Evolutionary conservation across 2,888 invertebrate genomes (phyloP), one percentile per base, ranked within the genome.

Genomic region (Epistrophella euchroma): DNA sequence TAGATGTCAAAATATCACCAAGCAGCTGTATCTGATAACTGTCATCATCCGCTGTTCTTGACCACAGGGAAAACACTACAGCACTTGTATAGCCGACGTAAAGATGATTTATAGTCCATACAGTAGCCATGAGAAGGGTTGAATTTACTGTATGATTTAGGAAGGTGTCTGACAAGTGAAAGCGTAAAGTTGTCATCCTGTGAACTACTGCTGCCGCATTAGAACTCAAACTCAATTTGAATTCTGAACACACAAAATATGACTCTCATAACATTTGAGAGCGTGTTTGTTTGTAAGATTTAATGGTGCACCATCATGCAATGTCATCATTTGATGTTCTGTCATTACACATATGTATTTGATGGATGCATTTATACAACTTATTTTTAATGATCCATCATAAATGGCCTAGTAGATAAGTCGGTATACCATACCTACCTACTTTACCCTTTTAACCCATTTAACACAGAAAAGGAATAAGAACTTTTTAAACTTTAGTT

Each of bases 51-150:
- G 76, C 22, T 76, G 80, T 73, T 22, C 60, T 37, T 9, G 85
- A 81, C 85, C 85, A 81, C 40, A 85, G 62, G 11, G 85, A 80
- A 58, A 85, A 81, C 40, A 66, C 47, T 55, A 85, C 25, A 22
- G 72, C 37, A 19, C 47, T 83, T 3, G 89, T 89, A 22, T 86
- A 81, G 9, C 84, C 79, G 1, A 88, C 90, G 71, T 89, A 91
- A 62, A 89, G 88, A 32, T 89, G 88, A 70, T 90, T 90, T 32
- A 91, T 90, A 17, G 89, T 88, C 91, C 91, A 91, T 2, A 91
- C 89, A 2, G 89, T 74, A 35, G 91, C 91, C 75, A 91, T 88
- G 52, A 91, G 88, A 47, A 91, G 84, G 19, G 91, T 89, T 45
- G 90, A 88, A 77, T 91, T 91, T 28, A 76, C 82, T 5, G 84